phyloP scores from a whole-genome alignment of 2,888 invertebrate genomes.

The Leucophenga montana region DNA sequence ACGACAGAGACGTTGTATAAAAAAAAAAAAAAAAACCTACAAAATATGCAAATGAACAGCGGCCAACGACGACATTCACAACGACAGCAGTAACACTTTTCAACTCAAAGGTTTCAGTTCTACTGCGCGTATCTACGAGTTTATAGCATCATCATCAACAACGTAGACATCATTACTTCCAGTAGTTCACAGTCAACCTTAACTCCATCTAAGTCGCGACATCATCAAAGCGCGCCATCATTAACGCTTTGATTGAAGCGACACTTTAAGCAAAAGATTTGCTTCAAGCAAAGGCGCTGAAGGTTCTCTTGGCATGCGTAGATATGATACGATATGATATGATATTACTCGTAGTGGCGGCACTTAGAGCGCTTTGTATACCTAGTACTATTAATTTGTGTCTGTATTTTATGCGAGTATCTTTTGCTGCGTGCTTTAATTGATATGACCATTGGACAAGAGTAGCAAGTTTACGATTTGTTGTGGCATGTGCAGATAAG shows the following conservation, averaged over 20 bases:
- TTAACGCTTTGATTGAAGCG: slow-evolving; percentile 48
- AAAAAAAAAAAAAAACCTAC: slow-evolving; percentile 44
- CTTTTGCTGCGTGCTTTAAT: slow-evolving; percentile 64
- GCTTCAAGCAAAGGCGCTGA: not conserved
- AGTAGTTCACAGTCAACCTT: slow-evolving; percentile 10
- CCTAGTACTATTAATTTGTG: not conserved
- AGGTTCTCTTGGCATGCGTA: not conserved
- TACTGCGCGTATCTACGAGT: too few relatives aligned
- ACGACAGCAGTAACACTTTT: not conserved
- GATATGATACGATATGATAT: not conserved
- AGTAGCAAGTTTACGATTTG: not conserved
- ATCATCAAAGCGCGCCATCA: slow-evolving; percentile 42
- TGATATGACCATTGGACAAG: slow-evolving; percentile 55
- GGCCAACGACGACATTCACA: not conserved
- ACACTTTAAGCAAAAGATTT: slow-evolving; percentile 49
- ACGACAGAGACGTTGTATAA: slow-evolving; percentile 29
- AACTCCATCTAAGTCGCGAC: slow-evolving; percentile 13
- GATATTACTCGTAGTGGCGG: too few relatives aligned
- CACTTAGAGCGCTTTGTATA: not conserved
- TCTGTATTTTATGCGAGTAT: slow-evolving; percentile 39
- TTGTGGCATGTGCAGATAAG: slow-evolving; percentile 10
- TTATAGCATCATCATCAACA: too few relatives aligned
- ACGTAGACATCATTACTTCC: slow-evolving; percentile 19
- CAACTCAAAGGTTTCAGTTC: too few relatives aligned
- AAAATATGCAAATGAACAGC: slow-evolving; percentile 58